A percentile compares a stretch with the other conserved stretches of the same genome.
These are phyloP conservation scores for Cephus rjabovi DNA, from an alignment of 2,888 invertebrate species.

Conservation along the genomic window DNA sequence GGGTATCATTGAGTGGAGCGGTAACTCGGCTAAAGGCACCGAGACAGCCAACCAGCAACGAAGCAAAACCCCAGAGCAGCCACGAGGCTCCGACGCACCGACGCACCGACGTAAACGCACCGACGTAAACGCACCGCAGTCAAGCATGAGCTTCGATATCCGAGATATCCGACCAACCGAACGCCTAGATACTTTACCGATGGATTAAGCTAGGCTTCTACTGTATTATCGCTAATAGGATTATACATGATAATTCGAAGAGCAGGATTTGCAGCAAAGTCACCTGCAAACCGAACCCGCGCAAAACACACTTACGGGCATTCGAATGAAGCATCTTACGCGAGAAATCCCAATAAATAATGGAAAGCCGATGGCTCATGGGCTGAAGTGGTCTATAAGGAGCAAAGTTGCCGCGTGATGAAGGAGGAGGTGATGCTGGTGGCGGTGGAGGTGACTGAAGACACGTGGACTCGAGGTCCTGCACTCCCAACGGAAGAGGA, in stretches of 20 bases:
- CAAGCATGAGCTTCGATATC: conserved; percentile 25
- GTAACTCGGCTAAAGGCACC: conserved; percentile 1
- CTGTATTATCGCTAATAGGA: conserved; percentile 24
- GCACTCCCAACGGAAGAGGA: not conserved
- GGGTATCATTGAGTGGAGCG: conserved; percentile 17
- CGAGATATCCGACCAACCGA: conserved; percentile 12
- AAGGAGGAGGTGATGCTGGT: not conserved
- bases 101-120: too few species aligned
- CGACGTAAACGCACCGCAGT: too few species aligned
- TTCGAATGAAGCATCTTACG: not conserved
- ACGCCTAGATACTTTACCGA: conserved; percentile 4
- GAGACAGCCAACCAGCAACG: too few species aligned
- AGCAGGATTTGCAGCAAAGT: conserved; percentile 10
- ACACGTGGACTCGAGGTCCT: too few species aligned
- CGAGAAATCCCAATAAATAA: conserved; percentile 9
- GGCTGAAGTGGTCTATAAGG: conserved; percentile 31
- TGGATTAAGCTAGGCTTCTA: conserved; percentile 17
- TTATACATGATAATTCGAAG: conserved; percentile 25
- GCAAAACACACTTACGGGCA: not conserved
- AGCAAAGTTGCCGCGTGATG: conserved; percentile 25
- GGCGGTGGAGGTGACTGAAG: too few species aligned
- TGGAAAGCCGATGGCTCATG: not conserved
- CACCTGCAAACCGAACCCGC: too few species aligned
- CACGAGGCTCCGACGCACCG: too few species aligned
- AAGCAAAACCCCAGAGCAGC: too few species aligned